A percentile compares a stretch with the other conserved stretches of the same genome.
These are phyloP conservation scores for Gymnothorax javanicus DNA, from an alignment of 2,797 vertebrate species.

Conservation along the genomic window DNA sequence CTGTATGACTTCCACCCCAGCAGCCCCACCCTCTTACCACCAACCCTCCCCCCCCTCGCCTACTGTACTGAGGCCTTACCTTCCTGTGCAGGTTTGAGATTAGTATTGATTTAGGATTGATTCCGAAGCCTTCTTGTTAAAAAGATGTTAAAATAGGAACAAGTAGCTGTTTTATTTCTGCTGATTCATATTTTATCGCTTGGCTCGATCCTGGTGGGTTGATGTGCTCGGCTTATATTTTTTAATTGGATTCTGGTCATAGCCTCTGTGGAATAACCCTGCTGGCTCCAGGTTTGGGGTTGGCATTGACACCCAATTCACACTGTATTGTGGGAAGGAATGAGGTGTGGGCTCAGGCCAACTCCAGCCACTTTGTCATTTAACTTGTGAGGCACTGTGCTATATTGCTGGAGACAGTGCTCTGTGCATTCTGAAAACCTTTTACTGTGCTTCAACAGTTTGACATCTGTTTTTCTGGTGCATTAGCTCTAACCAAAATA, in stretches of 20 bases:
- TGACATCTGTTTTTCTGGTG: neutral
- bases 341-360: neutral
- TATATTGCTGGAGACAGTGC: neutral
- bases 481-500: neutral
- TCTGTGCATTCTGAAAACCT: neutral
- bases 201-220: slow-evolving; percentile 23
- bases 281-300: neutral
- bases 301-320: neutral
- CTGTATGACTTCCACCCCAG: neutral
- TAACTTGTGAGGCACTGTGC: neutral
- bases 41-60: neutral
- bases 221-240: slow-evolving; percentile 31
- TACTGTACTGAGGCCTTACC: neutral
- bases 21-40: neutral
- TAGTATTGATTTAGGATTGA: slow-evolving; percentile 72
- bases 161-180: slow-evolving; percentile 60
- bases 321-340: neutral
- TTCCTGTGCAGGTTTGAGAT: slow-evolving; percentile 49
- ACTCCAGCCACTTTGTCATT: neutral
- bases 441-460: neutral
- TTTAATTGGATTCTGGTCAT: slow-evolving; percentile 41
- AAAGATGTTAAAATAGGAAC: slow-evolving; percentile 65
- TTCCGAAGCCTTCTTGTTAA: slow-evolving; percentile 65
- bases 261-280: neutral
- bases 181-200: slow-evolving; percentile 62